Evolutionary conservation across 2,797 vertebrate species (phyloP).

Genomic region (Erithacus rubecula): DNA sequence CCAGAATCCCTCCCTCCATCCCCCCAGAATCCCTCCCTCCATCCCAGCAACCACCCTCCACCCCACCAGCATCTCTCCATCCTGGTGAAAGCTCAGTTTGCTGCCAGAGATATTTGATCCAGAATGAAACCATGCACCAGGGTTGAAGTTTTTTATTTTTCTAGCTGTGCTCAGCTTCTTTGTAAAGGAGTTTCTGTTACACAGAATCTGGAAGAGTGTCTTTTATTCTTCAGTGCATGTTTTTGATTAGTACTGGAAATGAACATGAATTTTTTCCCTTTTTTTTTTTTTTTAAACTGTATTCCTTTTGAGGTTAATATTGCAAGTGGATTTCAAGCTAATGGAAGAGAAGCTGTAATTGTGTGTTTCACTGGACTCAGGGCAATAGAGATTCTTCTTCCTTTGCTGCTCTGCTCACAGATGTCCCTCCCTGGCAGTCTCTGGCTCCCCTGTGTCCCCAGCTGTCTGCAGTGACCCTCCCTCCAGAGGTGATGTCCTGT

Average conservation of each 20-base stretch:
- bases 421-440: background rate
- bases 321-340: conserved; percentile 33
- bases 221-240: conserved; percentile 27
- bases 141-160: background rate
- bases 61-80: background rate
- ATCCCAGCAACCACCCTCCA: background rate
- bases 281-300: background rate
- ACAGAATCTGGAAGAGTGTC: conserved; percentile 25
- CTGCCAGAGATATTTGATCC: conserved; percentile 1
- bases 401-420: background rate
- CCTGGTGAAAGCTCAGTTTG: background rate
- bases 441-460: background rate
- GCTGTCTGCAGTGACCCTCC: background rate
- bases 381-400: background rate
- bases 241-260: conserved; percentile 66
- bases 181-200: conserved; percentile 14
- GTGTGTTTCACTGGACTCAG: background rate
- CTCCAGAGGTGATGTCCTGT: background rate
- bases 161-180: conserved; percentile 51
- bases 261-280: background rate
- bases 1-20: background rate
- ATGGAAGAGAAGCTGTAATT: conserved; percentile 15
- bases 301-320: conserved; percentile 26
- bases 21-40: background rate
- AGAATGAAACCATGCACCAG: background rate